A percentile compares a stretch with the other conserved stretches of the same genome.
Conservation (phyloP, 2,888 invertebrate species). For the Agriopis leucophaearia region DNA sequence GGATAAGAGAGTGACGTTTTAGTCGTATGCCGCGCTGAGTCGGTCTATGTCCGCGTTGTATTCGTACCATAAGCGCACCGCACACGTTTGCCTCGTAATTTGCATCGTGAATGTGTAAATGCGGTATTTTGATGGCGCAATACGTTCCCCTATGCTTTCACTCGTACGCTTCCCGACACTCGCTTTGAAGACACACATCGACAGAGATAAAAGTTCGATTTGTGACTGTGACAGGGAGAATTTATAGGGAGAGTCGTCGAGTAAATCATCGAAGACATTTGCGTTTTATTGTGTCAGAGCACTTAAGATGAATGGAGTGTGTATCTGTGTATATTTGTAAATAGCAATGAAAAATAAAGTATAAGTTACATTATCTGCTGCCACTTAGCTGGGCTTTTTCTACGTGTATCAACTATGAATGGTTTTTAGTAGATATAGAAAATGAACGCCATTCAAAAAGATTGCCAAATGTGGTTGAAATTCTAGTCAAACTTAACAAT, state of each 20-base stretch:
- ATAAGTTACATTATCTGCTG: background rate
- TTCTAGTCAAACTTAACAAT: too few species aligned
- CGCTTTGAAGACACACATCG: conserved; percentile 23
- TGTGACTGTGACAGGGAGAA: conserved; percentile 24
- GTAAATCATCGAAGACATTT: conserved; percentile 35
- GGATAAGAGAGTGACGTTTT: too few species aligned
- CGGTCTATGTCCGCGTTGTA: too few species aligned
- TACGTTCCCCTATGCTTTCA: conserved; percentile 3
- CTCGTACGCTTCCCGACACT: conserved; percentile 20
- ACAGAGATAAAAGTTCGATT: conserved; percentile 34
- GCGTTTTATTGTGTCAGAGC: conserved; percentile 36
- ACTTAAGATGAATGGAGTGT: conserved; percentile 24
- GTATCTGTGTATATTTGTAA: conserved; percentile 15
- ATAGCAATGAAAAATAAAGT: background rate
- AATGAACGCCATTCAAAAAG: too few species aligned
- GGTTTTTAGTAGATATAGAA: too few species aligned
- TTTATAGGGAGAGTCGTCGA: conserved; percentile 22
- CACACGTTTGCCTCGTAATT: background rate
- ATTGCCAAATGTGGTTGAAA: too few species aligned
- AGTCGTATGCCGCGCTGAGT: too few species aligned
- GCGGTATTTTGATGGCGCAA: background rate
- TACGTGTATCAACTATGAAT: background rate
- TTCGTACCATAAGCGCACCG: background rate
- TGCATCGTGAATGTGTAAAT: background rate
- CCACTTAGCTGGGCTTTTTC: background rate